phyloP scores from a whole-genome alignment of 1,140 invertebrate species.

The Sycophila sp. region DNA sequence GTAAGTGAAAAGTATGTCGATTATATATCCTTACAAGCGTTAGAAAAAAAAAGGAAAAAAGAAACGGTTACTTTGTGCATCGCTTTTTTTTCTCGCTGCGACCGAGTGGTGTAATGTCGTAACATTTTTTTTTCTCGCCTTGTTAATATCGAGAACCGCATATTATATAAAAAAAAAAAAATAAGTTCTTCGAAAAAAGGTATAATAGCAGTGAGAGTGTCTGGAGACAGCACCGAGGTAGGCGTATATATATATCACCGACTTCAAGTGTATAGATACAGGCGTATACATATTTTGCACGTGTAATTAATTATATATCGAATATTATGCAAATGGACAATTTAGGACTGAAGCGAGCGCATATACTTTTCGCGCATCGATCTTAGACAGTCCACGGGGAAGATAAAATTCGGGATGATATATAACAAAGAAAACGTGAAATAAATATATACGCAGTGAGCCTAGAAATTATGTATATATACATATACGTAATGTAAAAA shows the following conservation, averaged over 20 bases:
- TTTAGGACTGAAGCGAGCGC: not conserved
- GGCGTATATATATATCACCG: slow-evolving; percentile 13
- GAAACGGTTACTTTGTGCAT: too few species aligned
- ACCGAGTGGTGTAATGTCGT: too few species aligned
- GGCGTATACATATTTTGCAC: slow-evolving; percentile 15
- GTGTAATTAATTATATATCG: too few species aligned
- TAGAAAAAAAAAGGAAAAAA: too few species aligned
- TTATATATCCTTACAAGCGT: too few species aligned
- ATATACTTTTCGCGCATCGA: not conserved
- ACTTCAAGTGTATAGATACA: slow-evolving; percentile 4
- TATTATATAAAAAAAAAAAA: slow-evolving; percentile 22
- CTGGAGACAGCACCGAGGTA: too few species aligned
- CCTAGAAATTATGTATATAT: slow-evolving; percentile 8
- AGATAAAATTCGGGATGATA: not conserved
- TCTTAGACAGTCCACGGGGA: not conserved
- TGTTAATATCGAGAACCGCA: not conserved
- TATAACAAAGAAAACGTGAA: slow-evolving; percentile 42
- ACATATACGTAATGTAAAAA: slow-evolving; percentile 37
- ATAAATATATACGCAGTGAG: slow-evolving; percentile 36
- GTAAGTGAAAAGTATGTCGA: not conserved
- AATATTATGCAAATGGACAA: too few species aligned
- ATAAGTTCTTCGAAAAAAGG: slow-evolving; percentile 21
- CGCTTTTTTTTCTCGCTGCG: too few species aligned
- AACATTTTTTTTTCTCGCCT: too few species aligned
- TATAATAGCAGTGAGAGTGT: slow-evolving; percentile 22